These are phyloP conservation scores for Psophia crepitans DNA, from an alignment of 2,113 vertebrate genomes.

Conservation along the genomic window DNA sequence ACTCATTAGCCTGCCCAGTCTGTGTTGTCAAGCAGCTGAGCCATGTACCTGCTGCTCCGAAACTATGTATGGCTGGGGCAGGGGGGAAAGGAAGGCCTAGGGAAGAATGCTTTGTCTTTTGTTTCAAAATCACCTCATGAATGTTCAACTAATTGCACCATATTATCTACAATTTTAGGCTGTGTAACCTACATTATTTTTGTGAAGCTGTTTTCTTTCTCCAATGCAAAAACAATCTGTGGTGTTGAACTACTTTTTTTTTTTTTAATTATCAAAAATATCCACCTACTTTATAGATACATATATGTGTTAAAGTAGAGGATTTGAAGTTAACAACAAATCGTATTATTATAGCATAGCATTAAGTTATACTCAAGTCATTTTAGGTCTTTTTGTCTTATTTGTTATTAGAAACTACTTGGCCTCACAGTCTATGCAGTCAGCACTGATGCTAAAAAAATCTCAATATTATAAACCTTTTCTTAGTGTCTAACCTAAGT, in stretches of 20 bases:
- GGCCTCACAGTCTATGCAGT: background rate
- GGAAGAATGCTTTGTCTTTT: background rate
- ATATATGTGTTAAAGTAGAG: background rate
- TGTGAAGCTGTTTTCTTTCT: no score
- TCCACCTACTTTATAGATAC: background rate
- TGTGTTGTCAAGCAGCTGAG: background rate
- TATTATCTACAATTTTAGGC: background rate
- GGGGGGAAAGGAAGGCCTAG: background rate
- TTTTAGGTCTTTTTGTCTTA: background rate
- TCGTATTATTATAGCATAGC: background rate
- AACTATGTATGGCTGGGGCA: background rate
- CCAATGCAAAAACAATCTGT: background rate
- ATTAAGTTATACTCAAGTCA: background rate
- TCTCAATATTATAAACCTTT: background rate
- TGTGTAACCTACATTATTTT: background rate
- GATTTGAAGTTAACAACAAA: background rate
- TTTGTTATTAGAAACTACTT: background rate
- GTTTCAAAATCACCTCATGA: background rate
- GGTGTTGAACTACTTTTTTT: background rate
- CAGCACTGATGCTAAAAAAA: background rate
- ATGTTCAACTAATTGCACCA: background rate
- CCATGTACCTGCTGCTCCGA: background rate
- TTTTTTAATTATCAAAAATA: background rate
- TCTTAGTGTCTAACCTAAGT: background rate
- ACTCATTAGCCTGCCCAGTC: background rate